Evolutionary conservation across 1,140 invertebrate genomes (phyloP).

Genomic region (Lasaia peninsularis): DNA sequence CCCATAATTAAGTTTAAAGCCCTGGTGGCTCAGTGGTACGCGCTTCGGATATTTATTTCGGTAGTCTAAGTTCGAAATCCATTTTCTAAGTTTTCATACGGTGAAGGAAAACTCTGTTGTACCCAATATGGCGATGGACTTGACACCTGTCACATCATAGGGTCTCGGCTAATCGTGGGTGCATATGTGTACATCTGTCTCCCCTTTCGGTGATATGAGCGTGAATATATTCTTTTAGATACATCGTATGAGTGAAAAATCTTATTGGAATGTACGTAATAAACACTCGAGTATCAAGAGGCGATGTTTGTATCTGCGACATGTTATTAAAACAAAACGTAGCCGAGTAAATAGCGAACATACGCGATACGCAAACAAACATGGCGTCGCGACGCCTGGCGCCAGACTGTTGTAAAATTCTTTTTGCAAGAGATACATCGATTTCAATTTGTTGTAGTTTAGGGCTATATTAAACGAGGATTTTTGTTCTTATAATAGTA

Average conservation of each 20-base stretch:
- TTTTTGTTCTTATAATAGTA: background rate
- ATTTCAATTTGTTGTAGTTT: background rate
- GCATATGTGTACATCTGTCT: too few species aligned
- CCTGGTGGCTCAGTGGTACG: too few species aligned
- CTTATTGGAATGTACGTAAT: background rate
- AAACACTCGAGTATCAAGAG: slow-evolving; percentile 6
- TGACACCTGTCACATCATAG: too few species aligned
- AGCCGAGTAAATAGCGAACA: slow-evolving; percentile 66
- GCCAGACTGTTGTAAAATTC: slow-evolving; percentile 28
- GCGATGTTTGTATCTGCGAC: slow-evolving; percentile 27
- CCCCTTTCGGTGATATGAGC: too few species aligned
- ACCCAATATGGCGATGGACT: too few species aligned
- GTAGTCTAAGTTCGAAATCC: too few species aligned
- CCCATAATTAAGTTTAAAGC: too few species aligned
- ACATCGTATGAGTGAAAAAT: background rate
- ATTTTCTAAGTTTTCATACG: too few species aligned
- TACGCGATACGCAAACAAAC: slow-evolving; percentile 58
- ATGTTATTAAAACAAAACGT: slow-evolving; percentile 56
- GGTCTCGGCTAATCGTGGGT: too few species aligned
- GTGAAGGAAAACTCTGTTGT: too few species aligned
- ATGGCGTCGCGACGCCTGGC: slow-evolving; percentile 49
- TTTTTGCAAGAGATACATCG: slow-evolving; percentile 23
- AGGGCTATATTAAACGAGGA: background rate
- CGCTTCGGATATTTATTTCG: too few species aligned
- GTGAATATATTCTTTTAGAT: too few species aligned